Evolutionary conservation across 2,888 invertebrate genomes (phyloP), one percentile per base, ranked within the genome.

Genomic region (Drosophila lutescens): DNA sequence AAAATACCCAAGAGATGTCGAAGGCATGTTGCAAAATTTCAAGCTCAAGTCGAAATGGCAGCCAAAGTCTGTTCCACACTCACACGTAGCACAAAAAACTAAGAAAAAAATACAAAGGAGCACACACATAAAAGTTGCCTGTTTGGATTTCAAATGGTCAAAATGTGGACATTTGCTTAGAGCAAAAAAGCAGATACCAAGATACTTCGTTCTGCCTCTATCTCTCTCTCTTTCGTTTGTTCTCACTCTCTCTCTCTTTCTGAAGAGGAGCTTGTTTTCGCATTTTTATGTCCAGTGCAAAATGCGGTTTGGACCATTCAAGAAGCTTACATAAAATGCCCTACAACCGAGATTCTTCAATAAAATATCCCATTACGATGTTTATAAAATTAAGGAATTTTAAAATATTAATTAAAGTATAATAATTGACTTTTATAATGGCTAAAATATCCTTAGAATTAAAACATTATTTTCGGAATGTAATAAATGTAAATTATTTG

Each of bases 1-100:
- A 88, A 83, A 84, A 88, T 88, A 86, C 88, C 83, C 83, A 79
- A 74, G 86, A 80, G 83, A 84, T 86, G 83, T 83, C 88, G 83
- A 88, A 86, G 86, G 86, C 86, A 83, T 86, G 83, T 84, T 88
- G 86, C 83, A 88, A 84, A 81, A 86, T 88, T 83, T 82, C 76
- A 86, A 88, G 86, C 83, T 79, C 86, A 82, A 85, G 74, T 87
- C 67, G 63, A 69, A 84, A 75, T 80, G 87, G 77, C 75, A 81
- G 81, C 58, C 70, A 86, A 65, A 77, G 71, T 74, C 77, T 65
- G 74, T 78, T 72, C 61, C 47, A 51, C 34, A 66, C 56, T 63
- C 46, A 34, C 60, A 62, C 47, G 47, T 47, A 47, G 30, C 2
- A 26, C 38, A 47, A 12, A 34, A 34, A 34, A 34, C 4, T 10